phyloP scores from a whole-genome alignment of 1,140 invertebrate species.

The Bombus terrestris region DNA sequence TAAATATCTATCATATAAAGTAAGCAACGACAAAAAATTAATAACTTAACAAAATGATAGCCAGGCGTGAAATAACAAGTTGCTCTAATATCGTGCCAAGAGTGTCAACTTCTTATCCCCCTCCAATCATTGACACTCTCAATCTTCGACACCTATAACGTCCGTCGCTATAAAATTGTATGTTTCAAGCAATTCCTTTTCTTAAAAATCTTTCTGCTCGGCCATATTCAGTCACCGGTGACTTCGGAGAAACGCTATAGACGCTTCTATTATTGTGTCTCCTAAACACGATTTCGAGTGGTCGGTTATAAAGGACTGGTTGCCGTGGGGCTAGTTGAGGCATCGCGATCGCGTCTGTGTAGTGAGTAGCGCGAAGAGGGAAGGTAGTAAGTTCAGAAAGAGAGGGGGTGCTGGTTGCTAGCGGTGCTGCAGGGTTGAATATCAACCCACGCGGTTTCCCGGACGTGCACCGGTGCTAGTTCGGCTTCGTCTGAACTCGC shows the following conservation, averaged over 20 bases:
- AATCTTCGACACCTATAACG: not conserved
- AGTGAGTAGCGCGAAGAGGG: not conserved
- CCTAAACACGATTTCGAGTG: not conserved
- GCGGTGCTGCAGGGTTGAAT: slow-evolving; percentile 66
- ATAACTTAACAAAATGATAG: not conserved
- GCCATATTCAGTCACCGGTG: too few species aligned
- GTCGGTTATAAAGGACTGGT: slow-evolving; percentile 11
- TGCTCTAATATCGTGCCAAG: not conserved
- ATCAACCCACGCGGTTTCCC: slow-evolving; percentile 72
- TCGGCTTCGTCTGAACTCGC: slow-evolving; percentile 61
- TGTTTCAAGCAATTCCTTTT: not conserved
- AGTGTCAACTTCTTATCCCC: not conserved
- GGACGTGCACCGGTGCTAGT: slow-evolving; percentile 69
- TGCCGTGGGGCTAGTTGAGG: slow-evolving; percentile 32
- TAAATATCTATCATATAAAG: not conserved
- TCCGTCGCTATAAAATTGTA: not conserved
- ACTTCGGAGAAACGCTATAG: too few species aligned
- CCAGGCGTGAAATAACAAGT: not conserved
- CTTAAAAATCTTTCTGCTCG: not conserved
- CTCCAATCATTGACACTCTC: not conserved
- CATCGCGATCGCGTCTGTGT: not conserved
- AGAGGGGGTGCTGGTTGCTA: slow-evolving; percentile 43
- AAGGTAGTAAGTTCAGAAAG: slow-evolving; percentile 15
- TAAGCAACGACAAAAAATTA: not conserved
- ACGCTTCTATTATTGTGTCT: too few species aligned